Evolutionary conservation across 1,140 invertebrate genomes (phyloP).

Genomic region (Drosophila nikananu): DNA sequence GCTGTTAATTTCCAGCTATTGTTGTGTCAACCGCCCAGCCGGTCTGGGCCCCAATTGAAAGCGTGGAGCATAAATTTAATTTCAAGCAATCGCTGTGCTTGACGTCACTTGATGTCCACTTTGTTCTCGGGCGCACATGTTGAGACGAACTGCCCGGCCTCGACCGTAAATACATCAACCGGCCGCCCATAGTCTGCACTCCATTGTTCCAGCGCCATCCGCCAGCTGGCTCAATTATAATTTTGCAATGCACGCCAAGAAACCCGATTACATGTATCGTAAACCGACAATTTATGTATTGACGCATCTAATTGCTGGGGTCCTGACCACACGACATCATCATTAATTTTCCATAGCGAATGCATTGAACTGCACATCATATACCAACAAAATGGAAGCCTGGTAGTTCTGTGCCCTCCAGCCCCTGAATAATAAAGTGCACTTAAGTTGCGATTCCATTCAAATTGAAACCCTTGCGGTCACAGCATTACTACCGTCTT

Average conservation of each 20-base stretch:
- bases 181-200: constrained; percentile 3
- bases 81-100: constrained; percentile 74
- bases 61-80: constrained; percentile 77
- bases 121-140: constrained; percentile 31
- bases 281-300: constrained; percentile 38
- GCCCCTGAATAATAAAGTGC: constrained; percentile 35
- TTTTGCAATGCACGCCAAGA: constrained; percentile 41
- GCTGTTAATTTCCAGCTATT: constrained; percentile 80
- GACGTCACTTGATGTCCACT: constrained; percentile 59
- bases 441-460: constrained; percentile 37
- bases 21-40: constrained; percentile 38
- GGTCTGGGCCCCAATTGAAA: constrained; percentile 48
- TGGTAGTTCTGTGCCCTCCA: background rate
- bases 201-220: constrained; percentile 26
- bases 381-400: constrained; percentile 2
- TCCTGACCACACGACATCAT: constrained; percentile 13
- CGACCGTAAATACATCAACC: constrained; percentile 24
- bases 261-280: constrained; percentile 39
- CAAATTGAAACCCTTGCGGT: constrained; percentile 44
- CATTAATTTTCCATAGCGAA: constrained; percentile 36
- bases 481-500: constrained; percentile 45
- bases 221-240: constrained; percentile 63
- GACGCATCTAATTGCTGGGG: constrained; percentile 27
- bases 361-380: constrained; percentile 11
- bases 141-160: constrained; percentile 7